Evolutionary conservation across 1,140 invertebrate genomes (phyloP), one percentile per base, ranked within the genome.

Genomic region (Batillaria attramentaria): DNA sequence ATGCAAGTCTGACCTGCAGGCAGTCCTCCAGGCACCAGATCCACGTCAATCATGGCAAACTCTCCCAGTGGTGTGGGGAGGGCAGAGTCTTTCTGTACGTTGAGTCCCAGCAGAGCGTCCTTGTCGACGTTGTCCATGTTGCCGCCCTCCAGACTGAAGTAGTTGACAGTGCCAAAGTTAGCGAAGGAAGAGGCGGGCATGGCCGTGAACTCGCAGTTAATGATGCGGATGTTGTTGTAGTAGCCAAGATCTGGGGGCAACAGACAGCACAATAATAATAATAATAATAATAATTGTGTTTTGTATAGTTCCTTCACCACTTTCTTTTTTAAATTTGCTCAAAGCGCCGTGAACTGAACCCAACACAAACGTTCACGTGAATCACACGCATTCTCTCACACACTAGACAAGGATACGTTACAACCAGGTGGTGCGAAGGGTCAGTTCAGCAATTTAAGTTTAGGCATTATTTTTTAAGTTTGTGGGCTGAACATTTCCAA

Each of bases 101-200:
- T 79, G 3, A 82, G 65, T 20, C 80, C 80, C 8, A 72, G 74
- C 28, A 82, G 66, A 18, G 50, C 69, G 62, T 79, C 70, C 13
- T 41, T n/a, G 20, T 72, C 46, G 50, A 82, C 54, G 41, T 62
- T 73, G 31, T 73, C 57, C 31, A 82, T 82, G n/a, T 68, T 74
- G 20, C 80, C 80, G 5, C 80, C 80, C 31, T 70, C 65, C 24
- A 82, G 62, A 41, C 77, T 68, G 39, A 82, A 82, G 39, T 70
- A 57, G 42, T 82, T 82, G 13, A 82, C 62, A 2, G 78, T 28
- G 2, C 77, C 80, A 46, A 82, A 78, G 18, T 57, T 68, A 0
- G 54, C 66, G 57, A 82, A 82, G 1, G 74, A 72, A 20, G 68
- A 54, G 24, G 65, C 66, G 3, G 80, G 77, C 43, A 82, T 46